Conservation (phyloP, 92 coral and sea anemone species). For the Bergia puertoricense region DNA sequence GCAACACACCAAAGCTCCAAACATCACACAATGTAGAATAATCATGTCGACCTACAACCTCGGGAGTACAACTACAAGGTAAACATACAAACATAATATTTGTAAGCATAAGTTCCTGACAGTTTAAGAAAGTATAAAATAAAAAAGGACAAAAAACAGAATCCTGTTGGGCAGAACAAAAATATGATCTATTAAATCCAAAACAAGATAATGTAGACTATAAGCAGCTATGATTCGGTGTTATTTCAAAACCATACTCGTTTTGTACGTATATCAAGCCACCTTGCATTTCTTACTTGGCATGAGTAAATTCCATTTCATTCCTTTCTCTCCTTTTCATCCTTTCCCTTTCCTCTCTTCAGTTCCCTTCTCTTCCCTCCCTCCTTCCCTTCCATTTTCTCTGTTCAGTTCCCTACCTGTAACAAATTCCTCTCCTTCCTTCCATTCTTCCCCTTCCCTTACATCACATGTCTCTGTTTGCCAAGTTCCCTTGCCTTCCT, state of each 20-base stretch:
- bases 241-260: too few relatives aligned
- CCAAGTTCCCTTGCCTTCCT: background rate
- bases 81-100: background rate
- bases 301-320: background rate
- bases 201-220: too few relatives aligned
- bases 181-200: too few relatives aligned
- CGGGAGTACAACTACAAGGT: conserved; percentile 7
- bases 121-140: too few relatives aligned
- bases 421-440: background rate
- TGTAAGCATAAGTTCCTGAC: too few relatives aligned
- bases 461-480: background rate
- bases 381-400: too few relatives aligned
- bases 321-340: background rate
- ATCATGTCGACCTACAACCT: background rate
- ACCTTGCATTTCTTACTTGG: too few relatives aligned
- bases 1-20: conserved; percentile 22
- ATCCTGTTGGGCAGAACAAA: too few relatives aligned
- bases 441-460: background rate
- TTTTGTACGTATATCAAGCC: too few relatives aligned
- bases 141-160: too few relatives aligned
- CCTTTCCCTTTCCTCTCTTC: background rate
- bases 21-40: conserved; percentile 30
- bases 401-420: too few relatives aligned
- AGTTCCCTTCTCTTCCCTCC: background rate
- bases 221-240: too few relatives aligned